Evolutionary conservation across 2,113 vertebrate genomes (phyloP), one percentile per base, ranked within the genome.

Genomic region (Ageneiosus marmoratus): DNA sequence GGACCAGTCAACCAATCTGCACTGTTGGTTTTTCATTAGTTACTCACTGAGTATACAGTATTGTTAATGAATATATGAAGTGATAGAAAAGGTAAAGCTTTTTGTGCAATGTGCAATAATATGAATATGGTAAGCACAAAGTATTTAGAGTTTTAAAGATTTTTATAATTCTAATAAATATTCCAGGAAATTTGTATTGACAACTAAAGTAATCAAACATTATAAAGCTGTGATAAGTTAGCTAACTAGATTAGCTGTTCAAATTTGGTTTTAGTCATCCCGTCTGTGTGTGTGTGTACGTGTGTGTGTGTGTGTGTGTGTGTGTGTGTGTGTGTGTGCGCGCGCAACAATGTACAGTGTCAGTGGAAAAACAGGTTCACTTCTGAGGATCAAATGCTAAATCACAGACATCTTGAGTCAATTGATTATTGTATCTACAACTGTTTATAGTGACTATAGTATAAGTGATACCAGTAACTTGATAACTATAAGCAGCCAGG

Each of bases 321-420:
- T 27, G 56, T 60, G 58, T 60, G 58, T 62, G 58, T 62, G 58
- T 62, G n/a, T 62, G 58, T 62, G n/a, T 62, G 58, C 27, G 24
- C 12, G 56, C 5, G 58, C 12, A n/a, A 11, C 22, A n/a, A 58
- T n/a, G n/a, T n/a, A n/a, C n/a, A n/a, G 22, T n/a, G 55, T 58
- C 55, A 10, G n/a, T n/a, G 55, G 24, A 58, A n/a, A n/a, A n/a
- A 22, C 20, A n/a, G 55, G 22, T 58, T 58, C 55, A 58, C 24
- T 8, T 58, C 3, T 9, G 24, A 24, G 55, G 24, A 56, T 56
- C 55, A 24, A 18, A 55, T 55, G 51, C 51, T 55, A 55, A 55
- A 20, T 55, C 13, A 50, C 12, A 3, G 11, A 55, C 7, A 46
- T 46, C 46, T 46, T 46, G 46, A 6, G n/a, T 41, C 37, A 41